Percentiles rank a stretch among this genome's conserved stretches.
Conservation (phyloP, 2,888 invertebrate genomes). For the Sylvicola fuscatus region DNA sequence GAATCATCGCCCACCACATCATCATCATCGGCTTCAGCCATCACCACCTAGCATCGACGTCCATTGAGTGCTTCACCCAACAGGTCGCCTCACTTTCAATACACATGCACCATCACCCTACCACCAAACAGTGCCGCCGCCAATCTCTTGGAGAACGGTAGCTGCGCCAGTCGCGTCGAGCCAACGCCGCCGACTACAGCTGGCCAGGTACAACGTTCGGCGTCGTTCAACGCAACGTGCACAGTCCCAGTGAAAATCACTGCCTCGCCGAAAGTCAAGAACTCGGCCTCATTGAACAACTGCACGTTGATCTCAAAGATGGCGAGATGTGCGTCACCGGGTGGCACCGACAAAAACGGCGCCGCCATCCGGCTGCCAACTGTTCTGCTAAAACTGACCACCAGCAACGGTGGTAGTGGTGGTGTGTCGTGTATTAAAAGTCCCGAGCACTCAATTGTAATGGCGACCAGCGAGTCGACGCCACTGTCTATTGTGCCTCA, state of each 20-base stretch:
- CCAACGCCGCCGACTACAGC: not conserved
- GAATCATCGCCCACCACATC: not conserved
- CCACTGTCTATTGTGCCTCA: constrained; percentile 1
- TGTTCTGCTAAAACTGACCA: too few species aligned
- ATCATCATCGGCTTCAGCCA: not conserved
- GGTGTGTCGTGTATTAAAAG: not conserved
- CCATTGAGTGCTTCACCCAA: too few species aligned
- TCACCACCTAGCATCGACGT: too few species aligned
- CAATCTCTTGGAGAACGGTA: too few species aligned
- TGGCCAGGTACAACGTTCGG: constrained; percentile 2
- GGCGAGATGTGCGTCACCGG: not conserved
- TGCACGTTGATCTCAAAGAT: constrained; percentile 1
- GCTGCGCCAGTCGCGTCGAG: too few species aligned
- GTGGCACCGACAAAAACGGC: too few species aligned
- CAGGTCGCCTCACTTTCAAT: too few species aligned
- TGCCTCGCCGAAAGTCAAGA: constrained; percentile 2
- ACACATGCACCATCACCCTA: too few species aligned
- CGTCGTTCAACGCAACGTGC: constrained; percentile 2
- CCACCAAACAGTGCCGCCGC: too few species aligned
- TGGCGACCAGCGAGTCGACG: not conserved
- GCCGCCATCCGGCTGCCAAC: too few species aligned
- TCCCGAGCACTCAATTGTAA: not conserved
- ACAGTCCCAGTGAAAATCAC: constrained; percentile 3
- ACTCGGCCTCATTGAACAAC: constrained; percentile 4
- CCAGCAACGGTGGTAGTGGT: not conserved